Percentiles rank a stretch among this genome's conserved stretches.
Evolutionary conservation across 2,113 vertebrate species (phyloP).

Genomic region (Charadrius vociferus): DNA sequence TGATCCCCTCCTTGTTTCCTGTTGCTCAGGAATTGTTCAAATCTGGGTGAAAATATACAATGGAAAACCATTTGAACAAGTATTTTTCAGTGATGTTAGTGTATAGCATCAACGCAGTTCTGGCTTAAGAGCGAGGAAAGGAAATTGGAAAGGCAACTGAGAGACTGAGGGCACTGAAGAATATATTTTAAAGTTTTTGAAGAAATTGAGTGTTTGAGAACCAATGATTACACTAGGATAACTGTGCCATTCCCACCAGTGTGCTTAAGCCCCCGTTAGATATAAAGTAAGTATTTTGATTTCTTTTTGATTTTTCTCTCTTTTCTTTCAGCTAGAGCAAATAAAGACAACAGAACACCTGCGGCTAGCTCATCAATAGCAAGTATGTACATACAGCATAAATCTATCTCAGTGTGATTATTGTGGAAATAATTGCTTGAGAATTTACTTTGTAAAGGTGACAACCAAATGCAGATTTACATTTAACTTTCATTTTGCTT

Average conservation of each 20-base stretch:
- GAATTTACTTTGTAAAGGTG: background rate
- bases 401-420: background rate
- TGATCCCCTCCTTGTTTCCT: background rate
- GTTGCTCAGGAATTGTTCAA: background rate
- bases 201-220: background rate
- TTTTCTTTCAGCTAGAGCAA: constrained; percentile 13
- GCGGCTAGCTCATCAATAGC: background rate
- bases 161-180: background rate
- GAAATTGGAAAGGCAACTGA: background rate
- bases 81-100: background rate
- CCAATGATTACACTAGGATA: background rate
- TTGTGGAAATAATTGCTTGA: background rate
- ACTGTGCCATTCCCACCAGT: background rate
- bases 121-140: background rate
- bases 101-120: background rate
- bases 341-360: background rate
- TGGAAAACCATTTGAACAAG: background rate
- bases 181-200: background rate
- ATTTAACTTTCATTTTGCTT: background rate
- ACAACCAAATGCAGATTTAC: background rate
- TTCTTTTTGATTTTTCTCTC: background rate
- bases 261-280: background rate
- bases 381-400: background rate
- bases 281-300: background rate
- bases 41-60: background rate